Percentiles rank a stretch among this genome's conserved stretches.
phyloP scores from a whole-genome alignment of 92 coral and sea anemone species.

The Blastomussa wellsi region DNA sequence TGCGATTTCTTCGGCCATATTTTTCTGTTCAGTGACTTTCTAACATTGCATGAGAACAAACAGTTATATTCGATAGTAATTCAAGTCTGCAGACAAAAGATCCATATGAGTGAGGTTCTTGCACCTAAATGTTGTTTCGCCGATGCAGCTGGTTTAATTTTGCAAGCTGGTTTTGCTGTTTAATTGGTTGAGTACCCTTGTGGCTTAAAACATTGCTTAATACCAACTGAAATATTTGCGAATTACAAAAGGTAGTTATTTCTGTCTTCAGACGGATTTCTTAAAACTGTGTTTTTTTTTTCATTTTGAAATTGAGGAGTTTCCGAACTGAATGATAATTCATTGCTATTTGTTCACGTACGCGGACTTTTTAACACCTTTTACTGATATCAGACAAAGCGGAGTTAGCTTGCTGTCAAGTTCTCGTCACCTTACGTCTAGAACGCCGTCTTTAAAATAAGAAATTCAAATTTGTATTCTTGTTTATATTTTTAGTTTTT shows the following conservation, averaged over 20 bases:
- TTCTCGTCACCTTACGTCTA: neutral
- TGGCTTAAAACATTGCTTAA: neutral
- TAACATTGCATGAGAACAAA: neutral
- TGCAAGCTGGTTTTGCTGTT: neutral
- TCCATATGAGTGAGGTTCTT: neutral
- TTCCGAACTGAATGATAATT: neutral
- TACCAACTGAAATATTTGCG: neutral
- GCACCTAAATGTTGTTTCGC: neutral
- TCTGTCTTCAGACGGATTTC: neutral
- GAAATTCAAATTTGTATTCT: neutral
- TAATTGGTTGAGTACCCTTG: neutral
- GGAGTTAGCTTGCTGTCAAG: neutral
- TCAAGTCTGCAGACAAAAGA: neutral
- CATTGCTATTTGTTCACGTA: neutral
- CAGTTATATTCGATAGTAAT: neutral
- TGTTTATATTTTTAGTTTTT: neutral
- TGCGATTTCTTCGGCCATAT: neutral
- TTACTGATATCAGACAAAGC: neutral
- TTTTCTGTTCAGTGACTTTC: neutral
- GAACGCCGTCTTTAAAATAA: neutral
- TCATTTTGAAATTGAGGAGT: neutral
- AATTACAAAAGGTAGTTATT: neutral
- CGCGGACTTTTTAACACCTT: neutral
- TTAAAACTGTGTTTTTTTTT: neutral
- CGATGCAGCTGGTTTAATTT: neutral